Evolutionary conservation across 2,113 vertebrate species (phyloP), one percentile per base, ranked within the genome.

Genomic region (Rhodinocichla rosea): DNA sequence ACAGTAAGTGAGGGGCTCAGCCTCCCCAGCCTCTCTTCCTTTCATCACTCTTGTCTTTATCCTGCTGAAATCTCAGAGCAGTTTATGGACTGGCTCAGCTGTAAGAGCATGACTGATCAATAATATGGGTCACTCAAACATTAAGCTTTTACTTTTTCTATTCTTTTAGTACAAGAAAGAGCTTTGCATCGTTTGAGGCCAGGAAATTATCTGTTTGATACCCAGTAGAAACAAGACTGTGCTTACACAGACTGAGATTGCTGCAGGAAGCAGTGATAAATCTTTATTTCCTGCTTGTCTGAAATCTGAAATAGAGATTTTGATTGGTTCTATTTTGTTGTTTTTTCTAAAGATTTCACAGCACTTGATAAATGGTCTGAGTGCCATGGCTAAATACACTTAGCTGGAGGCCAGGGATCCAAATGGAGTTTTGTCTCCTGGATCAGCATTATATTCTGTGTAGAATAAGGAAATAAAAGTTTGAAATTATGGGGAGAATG

Each of bases 1-100:
- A 98, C 98, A 35, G 98, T 98, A 97, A 97, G 98, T 97, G 69
- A 89, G 68, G 2, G 81, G 35, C 79, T 87, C 15, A 4, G 47
- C 77, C 68, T 69, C 70, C 35, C 11, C 40, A 65, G 70, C 57
- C 37, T 84, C n/a, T 40, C 45, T 56, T 49, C 42, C 68, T 93
- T 94, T 93, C 56, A 44, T 93, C 64, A 75, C 39, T 40, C 57
- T 53, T 44, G 39, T 77, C 79, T 86, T 74, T 80, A 40, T 83
- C n/a, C 32, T 53, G 53, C 71, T 71, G 76, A 56, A 44, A 81
- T 77, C 75, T 56, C 50, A 53, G 80, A 62, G 76, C 53, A 26
- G 33, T 80, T 92, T 64, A 18, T 65, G 64, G 57, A 20, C 74
- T 77, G 64, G n/a, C 87, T 94, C 1, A 42, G 71, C 62, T 74